phyloP scores from a whole-genome alignment of 2,113 vertebrate genomes.

The Microcebus murinus region DNA sequence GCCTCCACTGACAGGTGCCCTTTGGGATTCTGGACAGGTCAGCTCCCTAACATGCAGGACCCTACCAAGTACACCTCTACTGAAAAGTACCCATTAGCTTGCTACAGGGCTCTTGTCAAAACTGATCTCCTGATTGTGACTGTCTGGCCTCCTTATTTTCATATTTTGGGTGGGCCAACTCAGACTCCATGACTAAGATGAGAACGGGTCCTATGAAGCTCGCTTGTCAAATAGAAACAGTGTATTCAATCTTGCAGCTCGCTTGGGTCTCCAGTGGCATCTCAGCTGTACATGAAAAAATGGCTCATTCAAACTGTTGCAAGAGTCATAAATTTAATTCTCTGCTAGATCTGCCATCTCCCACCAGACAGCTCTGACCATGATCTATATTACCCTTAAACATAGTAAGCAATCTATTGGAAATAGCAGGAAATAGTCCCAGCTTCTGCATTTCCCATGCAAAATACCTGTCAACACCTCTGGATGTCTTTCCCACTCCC shows the following conservation, averaged over 20 bases:
- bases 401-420: background rate
- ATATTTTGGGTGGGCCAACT: background rate
- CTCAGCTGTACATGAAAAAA: conserved; percentile 13
- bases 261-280: background rate
- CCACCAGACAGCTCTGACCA: background rate
- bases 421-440: background rate
- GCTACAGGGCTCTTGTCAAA: background rate
- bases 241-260: background rate
- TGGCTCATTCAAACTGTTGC: background rate
- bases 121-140: background rate
- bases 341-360: background rate
- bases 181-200: background rate
- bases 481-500: background rate
- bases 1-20: background rate
- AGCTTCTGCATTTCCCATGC: background rate
- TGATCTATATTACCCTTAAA: conserved; percentile 17
- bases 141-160: background rate
- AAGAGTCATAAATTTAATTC: conserved; percentile 47
- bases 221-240: background rate
- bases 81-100: background rate
- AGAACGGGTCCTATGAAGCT: background rate
- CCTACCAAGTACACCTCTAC: background rate
- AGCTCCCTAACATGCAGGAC: background rate
- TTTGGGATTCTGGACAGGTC: background rate
- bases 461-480: background rate